Evolutionary conservation across 1,140 invertebrate species (phyloP), one percentile per base, ranked within the genome.

Genomic region (Apis laboriosa): DNA sequence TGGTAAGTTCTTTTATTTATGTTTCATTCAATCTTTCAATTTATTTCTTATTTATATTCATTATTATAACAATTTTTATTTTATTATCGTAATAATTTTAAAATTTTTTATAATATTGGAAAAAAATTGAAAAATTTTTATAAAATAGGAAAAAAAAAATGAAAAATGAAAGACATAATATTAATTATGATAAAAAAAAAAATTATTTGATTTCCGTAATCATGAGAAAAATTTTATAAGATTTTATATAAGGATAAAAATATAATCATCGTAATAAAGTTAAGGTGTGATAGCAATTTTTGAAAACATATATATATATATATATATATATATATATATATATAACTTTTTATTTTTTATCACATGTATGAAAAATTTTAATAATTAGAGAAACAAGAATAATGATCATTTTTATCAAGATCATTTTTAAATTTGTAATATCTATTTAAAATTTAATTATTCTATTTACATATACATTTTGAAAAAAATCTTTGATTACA

Each of bases 241-340:
- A 81, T 68, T 55, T 81, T 76, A 75, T 80, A 80, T 74, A 28
- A 72, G 21, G 28, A 81, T 55, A 43, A 34, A 79, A n/a, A 28
- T 58, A 73, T 58, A 43, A 73, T 76, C 67, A 58, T 28, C 60
- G 55, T 64, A 61, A 76, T n/a, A 34, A 61, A 63, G 58, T 9
- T 58, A 71, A 76, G 83, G 71, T 75, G 78, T 87, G 86, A 74
- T 86, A 55, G 80, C 86, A 86, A 88, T 88, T 86, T 88, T 88
- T 74, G 64, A 72, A 66, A 70, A 85, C 76, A 64, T 66, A 82
- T 66, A 81, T 74, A 63, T n/a, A n/a, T n/a, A n/a, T n/a, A n/a
- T n/a, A n/a, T 15, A 24, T 24, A 24, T 24, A 24, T 24, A 24
- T 24, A 24, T 24, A 24, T 24, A 24, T 24, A 24, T 24, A 24